Conservation (phyloP, 2,888 invertebrate genomes). For the Rotaria magnacalcarata region DNA sequence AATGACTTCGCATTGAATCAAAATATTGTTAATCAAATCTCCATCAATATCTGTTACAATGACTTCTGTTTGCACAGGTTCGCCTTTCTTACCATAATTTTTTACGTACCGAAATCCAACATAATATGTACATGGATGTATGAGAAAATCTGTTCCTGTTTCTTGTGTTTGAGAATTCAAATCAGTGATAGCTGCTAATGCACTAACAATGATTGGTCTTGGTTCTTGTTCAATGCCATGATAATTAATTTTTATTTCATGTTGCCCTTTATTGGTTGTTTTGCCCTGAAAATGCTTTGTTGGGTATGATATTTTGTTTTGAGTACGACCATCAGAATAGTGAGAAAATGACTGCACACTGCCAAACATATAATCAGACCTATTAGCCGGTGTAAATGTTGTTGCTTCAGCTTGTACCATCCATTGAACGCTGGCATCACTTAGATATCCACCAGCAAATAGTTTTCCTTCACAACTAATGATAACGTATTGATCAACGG, state of each 20-base stretch:
- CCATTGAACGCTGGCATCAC: too few relatives aligned
- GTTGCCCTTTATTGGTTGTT: neutral
- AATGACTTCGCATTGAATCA: neutral
- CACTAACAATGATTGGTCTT: neutral
- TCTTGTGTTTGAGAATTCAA: constrained; percentile 16
- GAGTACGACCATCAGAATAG: neutral
- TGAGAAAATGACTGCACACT: too few relatives aligned
- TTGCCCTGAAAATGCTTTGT: neutral
- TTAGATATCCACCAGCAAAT: too few relatives aligned
- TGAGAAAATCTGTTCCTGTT: neutral
- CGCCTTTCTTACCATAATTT: neutral
- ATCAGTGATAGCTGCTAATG: constrained; percentile 15
- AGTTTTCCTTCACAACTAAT: too few relatives aligned
- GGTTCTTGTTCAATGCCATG: constrained; percentile 7
- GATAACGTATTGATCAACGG: too few relatives aligned
- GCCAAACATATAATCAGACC: too few relatives aligned
- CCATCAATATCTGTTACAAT: constrained; percentile 13
- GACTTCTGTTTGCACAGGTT: constrained; percentile 1
- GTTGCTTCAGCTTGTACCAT: neutral
- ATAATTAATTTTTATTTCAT: constrained; percentile 16
- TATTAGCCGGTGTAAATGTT: constrained; percentile 1
- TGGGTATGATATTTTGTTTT: neutral
- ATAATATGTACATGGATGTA: constrained; percentile 5
- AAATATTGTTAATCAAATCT: neutral
- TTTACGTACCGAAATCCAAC: neutral